phyloP scores from a whole-genome alignment of 2,888 invertebrate species.

The Apeira syringaria region DNA sequence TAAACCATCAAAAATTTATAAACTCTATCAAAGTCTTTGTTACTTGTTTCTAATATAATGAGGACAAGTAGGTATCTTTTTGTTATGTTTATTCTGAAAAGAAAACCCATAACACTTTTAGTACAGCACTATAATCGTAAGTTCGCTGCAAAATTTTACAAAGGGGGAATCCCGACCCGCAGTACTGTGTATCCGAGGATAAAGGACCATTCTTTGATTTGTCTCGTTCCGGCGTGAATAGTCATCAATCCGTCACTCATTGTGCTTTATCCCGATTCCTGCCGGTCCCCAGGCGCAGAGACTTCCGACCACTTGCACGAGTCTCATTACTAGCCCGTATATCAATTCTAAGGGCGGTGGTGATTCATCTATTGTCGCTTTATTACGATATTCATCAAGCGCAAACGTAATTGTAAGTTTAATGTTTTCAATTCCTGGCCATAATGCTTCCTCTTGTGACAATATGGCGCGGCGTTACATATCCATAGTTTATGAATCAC shows the following conservation, averaged over 20 bases:
- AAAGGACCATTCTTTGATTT: constrained; percentile 19
- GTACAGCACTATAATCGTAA: constrained; percentile 37
- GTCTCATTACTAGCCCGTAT: constrained; percentile 41
- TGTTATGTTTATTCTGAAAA: constrained; percentile 1
- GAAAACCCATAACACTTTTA: constrained; percentile 21
- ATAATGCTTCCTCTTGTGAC: too few species aligned
- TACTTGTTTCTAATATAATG: too few species aligned
- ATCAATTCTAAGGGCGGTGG: constrained; percentile 29
- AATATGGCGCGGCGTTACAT: too few species aligned
- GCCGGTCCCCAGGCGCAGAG: constrained; percentile 11
- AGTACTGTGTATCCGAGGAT: constrained; percentile 20
- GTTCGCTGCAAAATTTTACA: constrained; percentile 32
- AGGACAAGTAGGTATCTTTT: too few species aligned
- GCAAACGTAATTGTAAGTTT: constrained; percentile 24
- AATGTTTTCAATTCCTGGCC: constrained; percentile 15
- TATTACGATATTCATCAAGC: constrained; percentile 29
- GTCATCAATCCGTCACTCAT: constrained; percentile 54
- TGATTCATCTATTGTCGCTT: constrained; percentile 36
- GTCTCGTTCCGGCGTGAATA: constrained; percentile 49
- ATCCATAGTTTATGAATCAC: too few species aligned
- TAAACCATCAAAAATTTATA: too few species aligned
- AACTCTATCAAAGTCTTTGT: too few species aligned
- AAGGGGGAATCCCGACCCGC: constrained; percentile 34
- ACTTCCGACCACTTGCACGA: constrained; percentile 40
- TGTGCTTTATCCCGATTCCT: constrained; percentile 36